These are phyloP conservation scores for Trissonchulus sp. DNA, from an alignment of 2,888 invertebrate genomes.

Conservation along the genomic window DNA sequence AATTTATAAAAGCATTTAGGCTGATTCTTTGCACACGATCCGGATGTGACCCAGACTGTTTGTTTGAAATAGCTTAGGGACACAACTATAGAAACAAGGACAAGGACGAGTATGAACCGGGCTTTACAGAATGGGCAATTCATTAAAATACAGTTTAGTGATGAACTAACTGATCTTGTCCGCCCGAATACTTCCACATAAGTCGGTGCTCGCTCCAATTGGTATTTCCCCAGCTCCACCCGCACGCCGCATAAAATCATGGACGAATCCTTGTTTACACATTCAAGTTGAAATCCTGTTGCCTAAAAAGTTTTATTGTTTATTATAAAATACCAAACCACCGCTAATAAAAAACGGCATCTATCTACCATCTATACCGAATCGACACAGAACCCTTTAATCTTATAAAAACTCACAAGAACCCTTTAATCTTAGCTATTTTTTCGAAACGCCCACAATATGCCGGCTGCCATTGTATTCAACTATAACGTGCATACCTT, in stretches of 20 bases:
- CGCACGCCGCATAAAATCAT: constrained; percentile 83
- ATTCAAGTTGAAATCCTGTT: constrained; percentile 78
- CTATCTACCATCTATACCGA: neutral
- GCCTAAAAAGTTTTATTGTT: constrained; percentile 54
- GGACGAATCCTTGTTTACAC: constrained; percentile 75
- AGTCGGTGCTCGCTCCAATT: constrained; percentile 69
- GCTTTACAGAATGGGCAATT: neutral
- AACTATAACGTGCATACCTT: too few species aligned
- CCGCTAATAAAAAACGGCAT: constrained; percentile 16
- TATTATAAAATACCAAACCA: constrained; percentile 29
- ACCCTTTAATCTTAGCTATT: too few species aligned
- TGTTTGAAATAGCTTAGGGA: too few species aligned
- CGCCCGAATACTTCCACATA: constrained; percentile 53
- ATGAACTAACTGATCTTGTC: constrained; percentile 14
- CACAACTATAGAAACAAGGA: too few species aligned
- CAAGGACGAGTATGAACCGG: too few species aligned
- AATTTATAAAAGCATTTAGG: too few species aligned
- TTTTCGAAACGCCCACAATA: too few species aligned
- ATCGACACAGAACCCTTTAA: too few species aligned
- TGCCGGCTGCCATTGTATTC: too few species aligned
- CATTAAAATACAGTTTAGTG: neutral
- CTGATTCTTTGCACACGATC: too few species aligned
- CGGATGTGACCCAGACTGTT: too few species aligned
- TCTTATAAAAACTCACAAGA: too few species aligned
- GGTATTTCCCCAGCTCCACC: constrained; percentile 76